phyloP scores from a whole-genome alignment of 1,140 invertebrate species.

The Tetramorium alpestre region DNA sequence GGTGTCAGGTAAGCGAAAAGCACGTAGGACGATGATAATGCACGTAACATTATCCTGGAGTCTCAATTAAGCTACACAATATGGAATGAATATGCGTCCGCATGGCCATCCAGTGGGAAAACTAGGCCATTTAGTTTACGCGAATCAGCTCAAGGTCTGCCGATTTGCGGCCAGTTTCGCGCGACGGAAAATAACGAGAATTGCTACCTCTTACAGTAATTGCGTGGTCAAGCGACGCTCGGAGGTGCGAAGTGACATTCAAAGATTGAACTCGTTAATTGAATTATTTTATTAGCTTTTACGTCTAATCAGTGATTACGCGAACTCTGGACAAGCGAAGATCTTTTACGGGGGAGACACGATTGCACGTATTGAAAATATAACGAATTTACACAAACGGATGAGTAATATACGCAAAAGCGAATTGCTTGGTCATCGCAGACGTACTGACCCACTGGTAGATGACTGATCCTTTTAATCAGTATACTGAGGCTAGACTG shows the following conservation, averaged over 20 bases:
- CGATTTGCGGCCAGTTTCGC: background rate
- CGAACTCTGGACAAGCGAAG: background rate
- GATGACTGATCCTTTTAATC: background rate
- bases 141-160: constrained; percentile 43
- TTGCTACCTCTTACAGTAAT: constrained; percentile 12
- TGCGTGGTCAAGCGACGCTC: background rate
- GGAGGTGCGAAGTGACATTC: background rate
- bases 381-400: background rate
- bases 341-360: background rate
- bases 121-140: constrained; percentile 21
- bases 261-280: background rate
- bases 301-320: background rate
- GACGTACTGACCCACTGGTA: constrained; percentile 1
- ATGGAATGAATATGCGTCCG: background rate
- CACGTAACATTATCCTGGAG: constrained; percentile 6
- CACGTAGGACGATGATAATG: background rate
- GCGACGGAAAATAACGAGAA: background rate
- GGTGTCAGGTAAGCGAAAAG: background rate
- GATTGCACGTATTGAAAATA: background rate
- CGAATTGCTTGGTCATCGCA: background rate
- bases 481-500: background rate
- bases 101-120: constrained; percentile 6
- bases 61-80: background rate
- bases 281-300: background rate
- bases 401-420: constrained; percentile 1